Conservation (phyloP, 1,140 invertebrate genomes). For the Scaptodrosophila lebanonensis region DNA sequence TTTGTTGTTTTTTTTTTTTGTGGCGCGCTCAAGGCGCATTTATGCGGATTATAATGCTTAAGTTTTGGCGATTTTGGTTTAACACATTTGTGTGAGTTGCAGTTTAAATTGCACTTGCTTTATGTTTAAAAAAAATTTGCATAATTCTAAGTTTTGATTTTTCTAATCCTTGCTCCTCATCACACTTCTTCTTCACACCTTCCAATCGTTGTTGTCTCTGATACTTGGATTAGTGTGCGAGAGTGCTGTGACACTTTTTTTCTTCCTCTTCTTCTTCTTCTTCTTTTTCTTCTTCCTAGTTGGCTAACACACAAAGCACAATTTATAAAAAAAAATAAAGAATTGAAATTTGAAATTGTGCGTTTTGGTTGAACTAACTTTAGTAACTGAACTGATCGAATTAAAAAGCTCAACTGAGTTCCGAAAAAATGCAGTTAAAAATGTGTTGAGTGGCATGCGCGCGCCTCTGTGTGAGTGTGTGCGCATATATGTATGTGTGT, state of each 20-base stretch:
- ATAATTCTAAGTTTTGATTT: no score
- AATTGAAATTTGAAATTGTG: constrained; percentile 42
- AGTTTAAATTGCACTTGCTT: no score
- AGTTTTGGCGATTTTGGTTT: no score
- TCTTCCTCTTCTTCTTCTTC: not conserved
- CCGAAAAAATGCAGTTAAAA: constrained; percentile 76
- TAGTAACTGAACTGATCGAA: constrained; percentile 77
- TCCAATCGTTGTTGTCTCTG: not conserved
- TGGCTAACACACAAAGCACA: no score
- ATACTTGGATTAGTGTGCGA: no score
- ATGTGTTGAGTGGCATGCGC: constrained; percentile 29
- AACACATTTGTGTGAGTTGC: no score
- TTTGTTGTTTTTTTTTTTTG: no score
- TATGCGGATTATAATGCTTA: no score
- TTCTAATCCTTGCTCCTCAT: no score
- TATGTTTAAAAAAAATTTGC: no score
- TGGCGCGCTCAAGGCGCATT: no score
- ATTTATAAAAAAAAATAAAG: constrained; percentile 13
- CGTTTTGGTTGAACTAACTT: constrained; percentile 74
- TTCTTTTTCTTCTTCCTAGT: not conserved
- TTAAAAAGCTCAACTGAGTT: constrained; percentile 77
- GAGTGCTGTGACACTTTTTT: not conserved
- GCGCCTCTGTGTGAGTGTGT: constrained; percentile 24
- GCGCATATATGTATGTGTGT: constrained; percentile 7
- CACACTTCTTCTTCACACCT: no score